These are phyloP conservation scores for Agonopterix alstromeriana DNA, from an alignment of 2,888 invertebrate genomes.

Conservation along the genomic window DNA sequence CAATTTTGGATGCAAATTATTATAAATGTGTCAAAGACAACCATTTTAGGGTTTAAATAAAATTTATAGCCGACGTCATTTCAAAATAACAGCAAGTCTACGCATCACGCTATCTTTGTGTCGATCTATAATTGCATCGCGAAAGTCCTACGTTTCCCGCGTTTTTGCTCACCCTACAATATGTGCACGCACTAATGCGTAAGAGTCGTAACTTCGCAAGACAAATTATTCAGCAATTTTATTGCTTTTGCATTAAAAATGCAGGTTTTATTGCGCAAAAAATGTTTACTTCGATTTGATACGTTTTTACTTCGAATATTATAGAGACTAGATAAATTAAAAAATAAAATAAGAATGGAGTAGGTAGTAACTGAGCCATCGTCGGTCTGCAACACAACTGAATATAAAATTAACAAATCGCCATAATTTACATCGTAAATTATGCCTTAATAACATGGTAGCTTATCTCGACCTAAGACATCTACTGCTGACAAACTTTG, in stretches of 20 bases:
- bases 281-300: not conserved
- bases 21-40: no score
- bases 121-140: slow-evolving; percentile 36
- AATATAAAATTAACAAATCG: slow-evolving; percentile 70
- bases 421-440: slow-evolving; percentile 67
- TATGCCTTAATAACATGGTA: slow-evolving; percentile 63
- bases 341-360: not conserved
- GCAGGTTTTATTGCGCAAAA: not conserved
- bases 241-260: no score
- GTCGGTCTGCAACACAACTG: slow-evolving; percentile 37
- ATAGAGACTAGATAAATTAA: no score
- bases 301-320: no score
- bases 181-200: not conserved
- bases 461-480: slow-evolving; percentile 65
- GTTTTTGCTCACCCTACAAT: slow-evolving; percentile 31
- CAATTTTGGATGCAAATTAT: no score
- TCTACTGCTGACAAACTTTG: slow-evolving; percentile 29
- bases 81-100: slow-evolving; percentile 17
- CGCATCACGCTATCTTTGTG: slow-evolving; percentile 23
- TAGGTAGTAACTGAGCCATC: slow-evolving; percentile 38
- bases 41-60: no score
- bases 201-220: slow-evolving; percentile 15
- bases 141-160: slow-evolving; percentile 37
- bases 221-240: slow-evolving; percentile 5
- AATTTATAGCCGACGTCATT: not conserved